Conservation (phyloP, 2,797 vertebrate genomes). For the Diglossa cyanea region DNA sequence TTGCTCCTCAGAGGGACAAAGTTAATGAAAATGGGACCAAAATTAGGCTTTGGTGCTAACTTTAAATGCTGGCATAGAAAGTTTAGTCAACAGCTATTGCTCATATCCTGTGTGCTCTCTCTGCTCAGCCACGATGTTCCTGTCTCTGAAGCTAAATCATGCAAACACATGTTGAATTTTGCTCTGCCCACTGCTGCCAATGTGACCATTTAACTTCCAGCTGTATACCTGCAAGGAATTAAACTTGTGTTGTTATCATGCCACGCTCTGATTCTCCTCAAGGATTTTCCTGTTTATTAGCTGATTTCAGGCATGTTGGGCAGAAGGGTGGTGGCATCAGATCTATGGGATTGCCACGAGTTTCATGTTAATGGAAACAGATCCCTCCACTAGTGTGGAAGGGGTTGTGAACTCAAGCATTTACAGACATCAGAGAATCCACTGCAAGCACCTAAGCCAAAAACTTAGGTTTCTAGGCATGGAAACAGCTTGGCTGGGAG, state of each 20-base stretch:
- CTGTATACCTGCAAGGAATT: not conserved
- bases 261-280: not conserved
- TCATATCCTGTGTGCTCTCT: not conserved
- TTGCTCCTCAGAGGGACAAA: not conserved
- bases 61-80: not conserved
- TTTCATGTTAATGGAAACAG: not conserved
- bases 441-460: not conserved
- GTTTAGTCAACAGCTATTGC: not conserved
- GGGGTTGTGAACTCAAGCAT: not conserved
- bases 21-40: not conserved
- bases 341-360: accelerated
- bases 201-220: not conserved
- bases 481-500: not conserved
- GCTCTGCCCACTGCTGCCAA: not conserved
- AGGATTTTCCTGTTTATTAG: not conserved
- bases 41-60: not conserved
- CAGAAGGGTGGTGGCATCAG: not conserved
- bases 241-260: not conserved
- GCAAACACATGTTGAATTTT: not conserved
- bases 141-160: not conserved
- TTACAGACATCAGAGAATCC: not conserved
- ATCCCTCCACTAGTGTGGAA: not conserved
- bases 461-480: not conserved
- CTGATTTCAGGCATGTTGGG: not conserved
- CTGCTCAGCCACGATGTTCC: not conserved